These are phyloP conservation scores for Diglossa cyanea DNA, from an alignment of 2,797 vertebrate genomes.

Conservation along the genomic window DNA sequence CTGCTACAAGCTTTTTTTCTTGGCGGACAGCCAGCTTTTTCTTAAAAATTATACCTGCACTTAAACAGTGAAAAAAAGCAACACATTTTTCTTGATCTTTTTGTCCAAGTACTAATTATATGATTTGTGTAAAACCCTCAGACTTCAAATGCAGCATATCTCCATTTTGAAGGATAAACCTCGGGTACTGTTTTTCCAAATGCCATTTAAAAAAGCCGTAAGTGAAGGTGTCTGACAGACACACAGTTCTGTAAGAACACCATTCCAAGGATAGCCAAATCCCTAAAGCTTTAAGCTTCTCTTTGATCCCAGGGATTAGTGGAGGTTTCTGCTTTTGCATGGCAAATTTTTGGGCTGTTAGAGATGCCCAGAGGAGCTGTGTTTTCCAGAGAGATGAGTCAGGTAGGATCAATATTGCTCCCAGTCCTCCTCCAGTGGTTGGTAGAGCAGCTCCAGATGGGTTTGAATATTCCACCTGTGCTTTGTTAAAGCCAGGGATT, in stretches of 20 bases:
- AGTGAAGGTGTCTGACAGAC: not conserved
- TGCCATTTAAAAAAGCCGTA: not conserved
- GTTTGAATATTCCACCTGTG: not conserved
- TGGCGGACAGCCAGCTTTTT: not conserved
- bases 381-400: not conserved
- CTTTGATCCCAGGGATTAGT: slow-evolving; percentile 37
- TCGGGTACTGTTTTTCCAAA: not conserved
- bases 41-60: not conserved
- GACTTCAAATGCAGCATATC: not conserved
- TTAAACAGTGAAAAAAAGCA: not conserved
- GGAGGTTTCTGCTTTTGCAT: slow-evolving; percentile 11
- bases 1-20: not conserved
- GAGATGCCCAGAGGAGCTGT: not conserved
- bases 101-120: not conserved
- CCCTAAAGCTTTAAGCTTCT: slow-evolving; percentile 7
- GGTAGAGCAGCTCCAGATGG: not conserved
- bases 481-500: not conserved
- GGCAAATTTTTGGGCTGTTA: not conserved
- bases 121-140: not conserved
- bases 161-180: not conserved
- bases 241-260: not conserved
- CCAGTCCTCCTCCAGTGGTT: not conserved
- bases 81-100: not conserved
- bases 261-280: not conserved
- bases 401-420: not conserved